phyloP scores from a whole-genome alignment of 2,113 vertebrate species.

The Ardeotis arabs region DNA sequence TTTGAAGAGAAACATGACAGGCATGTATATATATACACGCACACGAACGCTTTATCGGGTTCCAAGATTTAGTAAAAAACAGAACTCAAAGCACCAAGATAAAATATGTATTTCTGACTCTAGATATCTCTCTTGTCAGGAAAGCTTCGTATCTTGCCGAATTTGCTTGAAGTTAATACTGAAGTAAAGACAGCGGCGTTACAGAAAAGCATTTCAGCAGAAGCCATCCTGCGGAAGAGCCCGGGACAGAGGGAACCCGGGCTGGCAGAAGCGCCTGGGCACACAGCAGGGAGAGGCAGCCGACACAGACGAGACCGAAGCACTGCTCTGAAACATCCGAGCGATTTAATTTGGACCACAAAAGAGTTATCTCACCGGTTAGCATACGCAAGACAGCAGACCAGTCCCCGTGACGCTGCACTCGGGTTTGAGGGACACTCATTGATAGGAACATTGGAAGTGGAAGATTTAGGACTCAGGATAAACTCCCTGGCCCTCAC shows the following conservation, averaged over 20 bases:
- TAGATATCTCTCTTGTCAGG: not conserved
- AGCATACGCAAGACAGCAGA: not conserved
- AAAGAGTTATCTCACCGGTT: too few relatives aligned
- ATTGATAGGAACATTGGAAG: not conserved
- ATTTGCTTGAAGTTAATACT: not conserved
- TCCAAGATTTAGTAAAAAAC: not conserved
- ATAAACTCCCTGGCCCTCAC: not conserved
- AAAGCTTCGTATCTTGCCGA: not conserved
- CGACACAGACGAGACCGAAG: not conserved
- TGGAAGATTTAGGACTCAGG: not conserved
- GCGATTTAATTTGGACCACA: not conserved
- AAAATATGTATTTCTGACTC: not conserved
- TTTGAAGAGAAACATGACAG: not conserved
- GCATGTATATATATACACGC: not conserved
- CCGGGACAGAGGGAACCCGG: fast-evolving
- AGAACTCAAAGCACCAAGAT: not conserved
- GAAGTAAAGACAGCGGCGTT: not conserved
- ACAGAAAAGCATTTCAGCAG: not conserved
- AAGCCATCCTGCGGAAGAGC: not conserved
- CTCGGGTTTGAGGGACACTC: not conserved
- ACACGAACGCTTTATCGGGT: not conserved
- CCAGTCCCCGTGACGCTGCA: fast-evolving
- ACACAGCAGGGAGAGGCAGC: not conserved
- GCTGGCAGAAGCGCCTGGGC: not conserved
- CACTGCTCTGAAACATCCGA: not conserved